phyloP scores from a whole-genome alignment of 2,888 invertebrate species.

The Steromphala cineraria region DNA sequence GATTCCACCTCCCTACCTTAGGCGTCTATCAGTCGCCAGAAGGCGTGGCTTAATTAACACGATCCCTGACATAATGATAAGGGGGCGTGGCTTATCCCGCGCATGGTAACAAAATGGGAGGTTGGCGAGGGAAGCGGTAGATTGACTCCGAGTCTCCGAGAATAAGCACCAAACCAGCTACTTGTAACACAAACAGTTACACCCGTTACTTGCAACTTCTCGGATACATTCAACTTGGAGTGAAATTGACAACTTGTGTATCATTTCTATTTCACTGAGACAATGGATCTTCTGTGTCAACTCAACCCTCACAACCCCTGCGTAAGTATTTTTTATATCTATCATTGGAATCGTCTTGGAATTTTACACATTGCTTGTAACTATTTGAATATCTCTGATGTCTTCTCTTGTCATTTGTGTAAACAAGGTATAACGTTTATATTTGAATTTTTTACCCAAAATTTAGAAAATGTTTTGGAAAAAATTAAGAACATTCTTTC shows the following conservation, averaged over 20 bases:
- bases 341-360: no score
- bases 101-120: conserved; percentile 12
- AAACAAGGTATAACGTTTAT: no score
- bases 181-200: background rate
- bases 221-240: background rate
- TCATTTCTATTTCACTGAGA: background rate
- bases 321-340: background rate
- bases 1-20: background rate
- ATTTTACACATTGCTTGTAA: no score
- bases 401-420: no score
- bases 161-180: background rate
- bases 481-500: no score
- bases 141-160: background rate
- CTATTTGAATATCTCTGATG: no score
- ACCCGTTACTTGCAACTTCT: background rate
- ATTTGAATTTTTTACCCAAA: no score
- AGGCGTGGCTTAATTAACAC: conserved; percentile 4
- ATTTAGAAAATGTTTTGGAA: no score
- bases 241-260: background rate
- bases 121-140: background rate
- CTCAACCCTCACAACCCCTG: conserved; percentile 10
- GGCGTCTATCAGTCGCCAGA: conserved; percentile 13
- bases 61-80: conserved; percentile 18
- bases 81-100: conserved; percentile 13
- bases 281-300: conserved; percentile 18